Base-by-base conservation (phyloP, 2,113 vertebrate species). In the Girardinichthys multiradiatus region DNA sequence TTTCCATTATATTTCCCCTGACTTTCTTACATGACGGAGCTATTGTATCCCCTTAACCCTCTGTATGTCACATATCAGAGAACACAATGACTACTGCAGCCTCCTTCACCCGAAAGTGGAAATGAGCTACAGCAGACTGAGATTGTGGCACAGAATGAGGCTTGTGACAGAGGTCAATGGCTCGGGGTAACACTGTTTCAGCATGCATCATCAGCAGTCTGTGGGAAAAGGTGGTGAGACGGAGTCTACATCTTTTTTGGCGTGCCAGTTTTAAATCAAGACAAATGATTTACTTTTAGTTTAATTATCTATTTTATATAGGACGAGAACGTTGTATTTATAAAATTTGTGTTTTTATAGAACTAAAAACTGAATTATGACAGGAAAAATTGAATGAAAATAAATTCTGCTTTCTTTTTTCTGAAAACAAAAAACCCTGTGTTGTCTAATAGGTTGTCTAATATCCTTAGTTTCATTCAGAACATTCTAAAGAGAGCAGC, bases 11-110 rank as follows among this genome's bases (percentile, higher is more conserved):
- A 72, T 87, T 79, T 78, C 82, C 70, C 73, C 78, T 87, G 85
- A 86, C 85, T 84, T 81, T 72, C 80, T 78, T 85, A 90, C 90
- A 91, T 69, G 87, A 82, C 78, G 79, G 81, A 76, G 73, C 90
- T 81, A 77, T 90, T 90, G 89, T 91, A 83, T 87, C 74, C 85
- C 76, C 64, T 86, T 86, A 80, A 90, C 87, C 89, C 76, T 33
- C 76, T 33, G 73, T 66, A 89, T 90, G 87, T 92, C 86, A 86
- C 80, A 87, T 90, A 90, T 91, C 90, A 90, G 71, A 42, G 73
- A 74, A 75, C 83, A 91, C 87, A 90, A 90, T 90, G 79, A 63
- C 60, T 0, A 9, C 85, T 57, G 81, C 78, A 75, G 83, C 82
- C 85, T 88, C 85, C 87, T 83, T 87, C 82, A 80, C 85, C 87